A percentile compares a stretch with the other conserved stretches of the same genome.
Conservation (phyloP, 2,888 invertebrate species). For the Desoria tigrina region DNA sequence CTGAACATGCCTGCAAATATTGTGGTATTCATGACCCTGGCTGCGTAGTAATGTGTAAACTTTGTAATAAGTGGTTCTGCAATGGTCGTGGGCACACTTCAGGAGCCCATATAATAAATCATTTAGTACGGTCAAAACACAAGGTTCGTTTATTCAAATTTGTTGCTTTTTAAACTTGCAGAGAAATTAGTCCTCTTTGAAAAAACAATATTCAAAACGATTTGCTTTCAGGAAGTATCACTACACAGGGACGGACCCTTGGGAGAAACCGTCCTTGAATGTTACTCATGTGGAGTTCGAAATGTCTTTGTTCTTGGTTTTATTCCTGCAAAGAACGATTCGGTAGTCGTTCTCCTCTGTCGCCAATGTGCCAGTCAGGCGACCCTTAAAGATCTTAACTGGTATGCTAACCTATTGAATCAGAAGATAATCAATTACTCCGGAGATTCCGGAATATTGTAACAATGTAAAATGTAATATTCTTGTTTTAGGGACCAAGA, state of each 20-base stretch:
- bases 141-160: slow-evolving; percentile 63
- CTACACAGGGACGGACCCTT: slow-evolving; percentile 95
- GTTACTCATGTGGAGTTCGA: slow-evolving; percentile 96
- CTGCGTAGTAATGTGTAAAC: slow-evolving; percentile 96
- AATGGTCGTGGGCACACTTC: slow-evolving; percentile 98
- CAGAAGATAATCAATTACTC: background rate
- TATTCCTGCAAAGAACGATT: slow-evolving; percentile 98
- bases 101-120: slow-evolving; percentile 98
- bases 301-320: slow-evolving; percentile 98
- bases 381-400: slow-evolving; percentile 97
- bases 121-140: slow-evolving; percentile 97
- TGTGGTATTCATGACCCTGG: slow-evolving; percentile 98
- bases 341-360: slow-evolving; percentile 94
- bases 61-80: slow-evolving; percentile 99
- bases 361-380: slow-evolving; percentile 97
- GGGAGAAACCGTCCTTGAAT: slow-evolving; percentile 96
- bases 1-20: slow-evolving; percentile 97
- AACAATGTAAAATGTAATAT: background rate
- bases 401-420: too few species aligned
- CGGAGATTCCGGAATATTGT: background rate
- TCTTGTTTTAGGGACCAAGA: slow-evolving; percentile 77
- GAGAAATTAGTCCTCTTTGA: too few species aligned
- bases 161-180: background rate
- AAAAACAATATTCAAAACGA: background rate
- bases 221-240: slow-evolving; percentile 74